Evolutionary conservation across 2,888 invertebrate genomes (phyloP), one percentile per base, ranked within the genome.

Genomic region (Automeris io): DNA sequence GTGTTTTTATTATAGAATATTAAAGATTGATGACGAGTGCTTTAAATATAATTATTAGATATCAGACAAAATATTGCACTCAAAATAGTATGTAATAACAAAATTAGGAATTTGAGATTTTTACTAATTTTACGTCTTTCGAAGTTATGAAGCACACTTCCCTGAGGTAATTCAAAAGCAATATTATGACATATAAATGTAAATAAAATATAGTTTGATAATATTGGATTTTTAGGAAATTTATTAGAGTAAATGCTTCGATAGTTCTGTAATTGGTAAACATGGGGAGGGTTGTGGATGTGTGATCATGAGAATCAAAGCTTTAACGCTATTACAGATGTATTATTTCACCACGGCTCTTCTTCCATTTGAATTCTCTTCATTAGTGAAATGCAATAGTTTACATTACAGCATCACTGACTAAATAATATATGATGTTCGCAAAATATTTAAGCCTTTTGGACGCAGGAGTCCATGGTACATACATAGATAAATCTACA

Each of bases 151-250:
- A 66, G 81, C 83, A 83, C 83, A 79, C 81, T 80, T 85, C 85
- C 83, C 83, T 69, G 76, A 78, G 70, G 76, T 80, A 82, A 85
- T 71, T 79, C 73, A 79, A 83, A 86, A 86, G 86, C 86, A 86
- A 86, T 86, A 86, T 72, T 82, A 83, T 73, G 85, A 85, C 81
- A 85, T 83, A 85, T 83, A 86, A 79, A 73, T 82, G 81, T 85
- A 83, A 76, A 85, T 78, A 78, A 70, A 57, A 74, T 82, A 85
- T 85, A 86, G 85, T 85, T 86, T 86, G 83, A 66, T 86, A 86
- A 78, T 78, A 75, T 78, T 71, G 74, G 70, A 77, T 82, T 85
- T 86, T 83, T 85, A 85, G 83, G 70, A 77, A 82, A 83, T 78
- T 78, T 77, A 78, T 76, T 83, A 82, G 81, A 63, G 62, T 76